Evolutionary conservation across 2,888 invertebrate genomes (phyloP).

Genomic region (Rhingia campestris): DNA sequence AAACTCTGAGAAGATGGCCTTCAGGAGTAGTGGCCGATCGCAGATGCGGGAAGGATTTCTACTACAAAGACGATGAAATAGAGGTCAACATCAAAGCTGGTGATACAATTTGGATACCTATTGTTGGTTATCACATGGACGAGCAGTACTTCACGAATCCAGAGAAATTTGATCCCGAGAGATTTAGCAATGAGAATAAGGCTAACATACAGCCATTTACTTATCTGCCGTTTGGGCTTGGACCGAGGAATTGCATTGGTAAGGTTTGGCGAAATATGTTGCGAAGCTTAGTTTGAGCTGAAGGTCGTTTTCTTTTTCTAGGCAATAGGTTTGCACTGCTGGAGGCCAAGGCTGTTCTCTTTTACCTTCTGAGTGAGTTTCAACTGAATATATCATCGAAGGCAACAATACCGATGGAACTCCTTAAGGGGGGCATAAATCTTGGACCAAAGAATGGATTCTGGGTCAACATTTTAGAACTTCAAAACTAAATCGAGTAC

Average conservation of each 20-base stretch:
- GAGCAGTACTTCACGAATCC: conserved; percentile 84
- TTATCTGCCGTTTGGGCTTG: conserved; percentile 85
- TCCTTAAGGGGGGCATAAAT: conserved; percentile 76
- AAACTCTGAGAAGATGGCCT: conserved; percentile 84
- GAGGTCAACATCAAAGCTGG: conserved; percentile 79
- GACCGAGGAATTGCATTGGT: conserved; percentile 87
- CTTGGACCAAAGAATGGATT: conserved; percentile 79
- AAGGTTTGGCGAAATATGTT: not conserved
- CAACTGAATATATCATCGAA: conserved; percentile 77
- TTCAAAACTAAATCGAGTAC: conserved; percentile 56
- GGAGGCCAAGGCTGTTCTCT: conserved; percentile 80
- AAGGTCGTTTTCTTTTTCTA: conserved; percentile 49
- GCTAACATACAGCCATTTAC: conserved; percentile 83
- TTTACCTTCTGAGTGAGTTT: conserved; percentile 79
- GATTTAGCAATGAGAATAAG: conserved; percentile 85
- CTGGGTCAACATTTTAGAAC: conserved; percentile 78
- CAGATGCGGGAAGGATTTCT: conserved; percentile 84
- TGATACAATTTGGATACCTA: conserved; percentile 80
- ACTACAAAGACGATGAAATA: conserved; percentile 76
- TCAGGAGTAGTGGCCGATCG: conserved; percentile 83
- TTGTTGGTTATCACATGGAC: conserved; percentile 84
- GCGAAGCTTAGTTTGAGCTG: not conserved
- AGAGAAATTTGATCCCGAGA: conserved; percentile 84
- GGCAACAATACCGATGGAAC: conserved; percentile 77
- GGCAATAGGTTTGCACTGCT: conserved; percentile 81